A percentile compares a stretch with the other conserved stretches of the same genome.
Evolutionary conservation across 2,797 vertebrate genomes (phyloP).

Genomic region (Smutsia temminckii): DNA sequence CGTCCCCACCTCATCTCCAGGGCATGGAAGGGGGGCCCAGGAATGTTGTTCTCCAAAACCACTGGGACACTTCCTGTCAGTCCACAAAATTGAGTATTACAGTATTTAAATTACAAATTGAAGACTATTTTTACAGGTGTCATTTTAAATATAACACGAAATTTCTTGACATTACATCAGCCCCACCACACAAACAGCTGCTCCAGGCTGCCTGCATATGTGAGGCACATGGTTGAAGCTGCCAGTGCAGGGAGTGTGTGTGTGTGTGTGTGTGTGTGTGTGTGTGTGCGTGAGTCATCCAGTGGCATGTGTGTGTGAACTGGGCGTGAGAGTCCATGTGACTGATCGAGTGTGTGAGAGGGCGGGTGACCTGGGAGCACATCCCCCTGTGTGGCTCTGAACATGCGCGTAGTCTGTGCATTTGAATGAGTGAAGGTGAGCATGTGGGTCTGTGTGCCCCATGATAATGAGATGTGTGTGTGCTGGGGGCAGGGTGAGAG

Average conservation of each 20-base stretch:
- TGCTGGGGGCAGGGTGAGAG: slow-evolving; percentile 73
- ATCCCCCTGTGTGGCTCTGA: neutral
- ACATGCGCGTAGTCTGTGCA: neutral
- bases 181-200: slow-evolving; percentile 86
- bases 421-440: neutral
- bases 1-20: neutral
- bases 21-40: slow-evolving; percentile 70
- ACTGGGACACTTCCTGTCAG: slow-evolving; percentile 87
- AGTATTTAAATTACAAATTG: slow-evolving; percentile 90
- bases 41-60: slow-evolving; percentile 85
- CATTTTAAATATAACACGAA: slow-evolving; percentile 89
- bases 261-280: neutral
- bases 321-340: neutral
- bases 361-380: fast-evolving
- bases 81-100: slow-evolving; percentile 88
- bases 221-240: slow-evolving; percentile 84
- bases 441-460: neutral
- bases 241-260: slow-evolving; percentile 70
- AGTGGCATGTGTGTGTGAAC: neutral
- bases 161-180: slow-evolving; percentile 90
- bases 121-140: slow-evolving; percentile 92
- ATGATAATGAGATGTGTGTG: neutral
- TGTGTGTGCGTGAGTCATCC: neutral
- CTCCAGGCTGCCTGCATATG: slow-evolving; percentile 80
- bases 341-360: neutral